phyloP scores from a whole-genome alignment of 2,797 vertebrate species.

The Synaphobranchus kaupii region DNA sequence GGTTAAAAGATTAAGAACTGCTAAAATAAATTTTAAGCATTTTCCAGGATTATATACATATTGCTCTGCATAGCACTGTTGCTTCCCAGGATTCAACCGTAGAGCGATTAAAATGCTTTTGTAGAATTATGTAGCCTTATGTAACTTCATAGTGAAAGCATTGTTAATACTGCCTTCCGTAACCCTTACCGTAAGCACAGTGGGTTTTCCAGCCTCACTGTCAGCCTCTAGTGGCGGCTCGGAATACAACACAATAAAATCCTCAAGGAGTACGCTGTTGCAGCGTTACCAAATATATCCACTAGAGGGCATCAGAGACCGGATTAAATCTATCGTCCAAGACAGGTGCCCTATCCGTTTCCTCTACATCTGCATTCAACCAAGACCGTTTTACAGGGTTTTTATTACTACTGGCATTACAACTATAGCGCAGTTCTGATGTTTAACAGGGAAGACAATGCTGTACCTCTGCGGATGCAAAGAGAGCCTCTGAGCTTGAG shows the following conservation, averaged over 20 bases:
- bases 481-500: no score
- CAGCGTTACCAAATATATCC: neutral
- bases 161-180: neutral
- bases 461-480: no score
- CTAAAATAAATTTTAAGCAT: neutral
- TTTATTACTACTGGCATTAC: constrained; percentile 11
- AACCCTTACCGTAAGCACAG: neutral
- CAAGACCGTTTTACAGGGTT: neutral
- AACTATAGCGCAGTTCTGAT: constrained; percentile 29
- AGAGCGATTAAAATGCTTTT: neutral
- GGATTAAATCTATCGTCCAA: neutral
- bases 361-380: neutral
- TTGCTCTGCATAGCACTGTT: neutral
- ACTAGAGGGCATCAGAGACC: constrained; percentile 32
- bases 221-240: constrained; percentile 12
- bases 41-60: neutral
- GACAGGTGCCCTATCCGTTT: neutral
- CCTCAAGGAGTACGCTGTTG: neutral
- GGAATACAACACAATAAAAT: neutral
- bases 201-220: neutral
- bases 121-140: neutral
- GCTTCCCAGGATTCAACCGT: neutral
- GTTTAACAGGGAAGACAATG: no score
- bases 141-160: neutral
- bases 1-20: neutral